Conservation (phyloP, 1,140 invertebrate species). For the Cecropterus lyciades region DNA sequence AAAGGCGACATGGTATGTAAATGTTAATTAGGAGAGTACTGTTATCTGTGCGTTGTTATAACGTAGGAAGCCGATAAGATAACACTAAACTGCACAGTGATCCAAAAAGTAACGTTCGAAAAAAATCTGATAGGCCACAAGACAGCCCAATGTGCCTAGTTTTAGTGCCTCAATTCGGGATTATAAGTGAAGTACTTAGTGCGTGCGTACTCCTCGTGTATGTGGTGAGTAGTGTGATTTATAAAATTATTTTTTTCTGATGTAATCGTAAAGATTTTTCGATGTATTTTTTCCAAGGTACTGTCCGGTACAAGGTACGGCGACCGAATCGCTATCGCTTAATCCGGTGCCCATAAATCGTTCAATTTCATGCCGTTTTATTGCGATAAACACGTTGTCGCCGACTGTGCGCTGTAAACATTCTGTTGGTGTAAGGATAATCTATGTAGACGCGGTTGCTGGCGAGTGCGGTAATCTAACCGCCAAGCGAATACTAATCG, state of each 20-base stretch:
- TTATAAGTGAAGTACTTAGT: conserved; percentile 15
- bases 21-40: conserved; percentile 38
- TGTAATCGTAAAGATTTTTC: conserved; percentile 9
- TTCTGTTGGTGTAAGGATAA: conserved; percentile 5
- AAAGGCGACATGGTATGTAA: conserved; percentile 27
- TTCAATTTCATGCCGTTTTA: conserved; percentile 40
- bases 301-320: conserved; percentile 1
- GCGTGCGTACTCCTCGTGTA: background rate
- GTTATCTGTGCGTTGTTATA: conserved; percentile 38
- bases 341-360: conserved; percentile 38
- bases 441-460: background rate
- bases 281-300: conserved; percentile 11
- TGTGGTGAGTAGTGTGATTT: conserved; percentile 31
- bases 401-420: conserved; percentile 6
- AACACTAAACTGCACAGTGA: conserved; percentile 44
- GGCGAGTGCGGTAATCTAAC: background rate
- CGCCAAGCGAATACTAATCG: conserved; percentile 8
- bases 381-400: conserved; percentile 32
- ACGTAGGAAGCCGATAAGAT: conserved; percentile 52
- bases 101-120: conserved; percentile 38
- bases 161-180: conserved; percentile 14
- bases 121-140: conserved; percentile 22
- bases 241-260: conserved; percentile 1
- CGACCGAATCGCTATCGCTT: conserved; percentile 15
- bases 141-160: conserved; percentile 5